Conservation (phyloP, 2,888 invertebrate species). For the Aspidiotus destructor region DNA sequence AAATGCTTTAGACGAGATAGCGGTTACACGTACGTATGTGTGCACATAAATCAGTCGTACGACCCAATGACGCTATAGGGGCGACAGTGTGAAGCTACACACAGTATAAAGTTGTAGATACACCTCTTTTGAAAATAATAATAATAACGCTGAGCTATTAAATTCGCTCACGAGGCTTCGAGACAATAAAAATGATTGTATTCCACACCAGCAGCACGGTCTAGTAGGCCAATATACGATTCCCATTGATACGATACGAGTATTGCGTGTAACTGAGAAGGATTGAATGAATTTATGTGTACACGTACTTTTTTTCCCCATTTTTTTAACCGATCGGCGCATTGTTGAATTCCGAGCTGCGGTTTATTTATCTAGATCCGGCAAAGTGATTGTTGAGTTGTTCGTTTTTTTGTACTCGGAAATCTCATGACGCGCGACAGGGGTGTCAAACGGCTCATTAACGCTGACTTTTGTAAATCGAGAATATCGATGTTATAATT, state of each 20-base stretch:
- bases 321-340: too few relatives aligned
- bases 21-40: neutral
- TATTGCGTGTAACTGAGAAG: too few relatives aligned
- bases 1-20: neutral
- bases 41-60: neutral
- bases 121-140: neutral
- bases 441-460: too few relatives aligned
- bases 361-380: too few relatives aligned
- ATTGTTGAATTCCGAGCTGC: too few relatives aligned
- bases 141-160: conserved; percentile 2
- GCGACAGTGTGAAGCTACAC: conserved; percentile 4
- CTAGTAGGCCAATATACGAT: neutral
- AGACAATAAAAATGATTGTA: conserved; percentile 4
- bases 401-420: too few relatives aligned
- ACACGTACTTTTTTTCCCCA: too few relatives aligned
- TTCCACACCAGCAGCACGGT: neutral
- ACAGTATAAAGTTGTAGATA: neutral
- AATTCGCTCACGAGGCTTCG: neutral
- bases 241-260: neutral
- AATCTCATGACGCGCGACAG: too few relatives aligned
- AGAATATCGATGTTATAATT: too few relatives aligned
- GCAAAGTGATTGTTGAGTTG: too few relatives aligned
- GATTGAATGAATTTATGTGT: too few relatives aligned
- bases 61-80: neutral
- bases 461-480: too few relatives aligned